phyloP scores from a whole-genome alignment of 2,888 invertebrate genomes.

The Cenopis cana region DNA sequence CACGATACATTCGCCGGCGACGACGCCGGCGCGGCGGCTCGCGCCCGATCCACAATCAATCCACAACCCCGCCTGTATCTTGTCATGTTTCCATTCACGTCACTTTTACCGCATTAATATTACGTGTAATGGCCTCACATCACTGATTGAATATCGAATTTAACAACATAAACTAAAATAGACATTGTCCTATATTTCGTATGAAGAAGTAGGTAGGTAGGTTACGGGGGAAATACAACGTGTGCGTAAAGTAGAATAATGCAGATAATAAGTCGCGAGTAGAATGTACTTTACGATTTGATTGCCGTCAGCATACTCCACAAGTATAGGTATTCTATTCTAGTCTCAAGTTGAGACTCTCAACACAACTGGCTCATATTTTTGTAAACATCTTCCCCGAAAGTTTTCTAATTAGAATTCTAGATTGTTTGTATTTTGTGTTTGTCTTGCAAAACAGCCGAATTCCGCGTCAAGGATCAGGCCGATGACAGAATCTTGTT shows the following conservation, averaged over 20 bases:
- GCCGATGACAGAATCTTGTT: conserved; percentile 3
- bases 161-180: not conserved
- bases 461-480: conserved; percentile 8
- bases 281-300: not conserved
- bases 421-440: not conserved
- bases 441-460: conserved; percentile 1
- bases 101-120: conserved; percentile 1
- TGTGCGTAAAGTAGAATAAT: not conserved
- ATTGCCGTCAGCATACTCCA: conserved; percentile 2
- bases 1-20: conserved; percentile 68
- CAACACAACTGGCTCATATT: not conserved
- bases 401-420: not conserved
- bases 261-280: not conserved
- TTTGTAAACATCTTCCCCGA: not conserved
- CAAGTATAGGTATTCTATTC: no score
- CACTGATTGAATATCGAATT: not conserved
- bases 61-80: conserved; percentile 61
- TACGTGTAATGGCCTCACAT: conserved; percentile 15
- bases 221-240: not conserved
- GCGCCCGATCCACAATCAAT: conserved; percentile 67
- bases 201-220: not conserved
- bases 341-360: not conserved
- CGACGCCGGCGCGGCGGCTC: conserved; percentile 51
- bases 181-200: not conserved
- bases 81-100: conserved; percentile 19